Conservation (phyloP, 2,113 vertebrate genomes). For the Sarotherodon lohbergeri region DNA sequence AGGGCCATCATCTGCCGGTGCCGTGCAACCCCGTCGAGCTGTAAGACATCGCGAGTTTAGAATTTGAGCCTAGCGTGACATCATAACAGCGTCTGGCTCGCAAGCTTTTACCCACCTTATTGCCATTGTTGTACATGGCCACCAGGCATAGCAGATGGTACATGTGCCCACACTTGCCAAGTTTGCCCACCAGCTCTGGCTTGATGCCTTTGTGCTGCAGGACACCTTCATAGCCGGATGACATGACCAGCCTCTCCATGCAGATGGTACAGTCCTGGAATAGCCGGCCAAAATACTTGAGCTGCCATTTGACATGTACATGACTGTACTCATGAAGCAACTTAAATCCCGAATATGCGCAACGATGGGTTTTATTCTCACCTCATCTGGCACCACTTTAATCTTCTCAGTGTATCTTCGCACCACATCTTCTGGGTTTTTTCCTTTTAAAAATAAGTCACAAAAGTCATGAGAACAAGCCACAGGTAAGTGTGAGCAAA, state of each 20-base stretch:
- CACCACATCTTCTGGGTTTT: conserved; percentile 92
- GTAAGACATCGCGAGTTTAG: conserved; percentile 9
- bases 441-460: conserved; percentile 70
- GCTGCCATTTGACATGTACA: not conserved
- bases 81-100: conserved; percentile 45
- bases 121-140: conserved; percentile 97
- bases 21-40: not conserved
- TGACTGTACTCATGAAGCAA: not conserved
- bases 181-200: conserved; percentile 88
- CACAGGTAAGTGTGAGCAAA: not conserved
- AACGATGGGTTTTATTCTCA: conserved; percentile 45
- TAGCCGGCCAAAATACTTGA: conserved; percentile 35
- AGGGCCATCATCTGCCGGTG: not conserved
- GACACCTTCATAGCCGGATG: conserved; percentile 90
- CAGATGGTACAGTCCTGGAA: conserved; percentile 88
- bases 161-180: conserved; percentile 94
- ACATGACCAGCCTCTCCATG: conserved; percentile 86
- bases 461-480: not conserved
- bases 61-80: conserved; percentile 42
- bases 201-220: conserved; percentile 84
- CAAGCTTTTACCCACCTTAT: conserved; percentile 78
- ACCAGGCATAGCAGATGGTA: conserved; percentile 96
- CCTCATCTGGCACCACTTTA: conserved; percentile 89
- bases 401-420: conserved; percentile 92
- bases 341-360: not conserved